Base-by-base conservation (phyloP, 2,888 invertebrate genomes). In the Nineta flava region DNA sequence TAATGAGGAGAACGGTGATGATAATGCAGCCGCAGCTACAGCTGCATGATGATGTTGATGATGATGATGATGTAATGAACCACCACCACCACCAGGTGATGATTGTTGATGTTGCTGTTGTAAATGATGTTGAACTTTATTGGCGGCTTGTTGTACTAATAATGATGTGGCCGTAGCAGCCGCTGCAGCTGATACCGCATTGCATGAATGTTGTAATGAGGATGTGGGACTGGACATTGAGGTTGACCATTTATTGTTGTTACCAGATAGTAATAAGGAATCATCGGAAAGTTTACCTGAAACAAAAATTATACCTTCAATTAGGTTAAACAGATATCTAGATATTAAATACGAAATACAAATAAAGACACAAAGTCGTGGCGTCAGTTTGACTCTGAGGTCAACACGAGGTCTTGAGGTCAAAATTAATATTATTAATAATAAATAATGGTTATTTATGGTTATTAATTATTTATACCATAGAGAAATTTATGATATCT, bases 1-100 rank as follows among this genome's bases (percentile, higher is more conserved):
- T 46, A 76, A 67, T 44, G 64, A 69, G 55, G 71, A 77, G 67
- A 72, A 80, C 60, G 74, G 77, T 42, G 72, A 75, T 54, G 70
- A 75, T 57, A 66, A 76, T 69, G 62, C 79, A 70, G 62, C 81
- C 66, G 67, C 81, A 62, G 57, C 81, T 69, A 69, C 81, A 69
- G 67, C 81, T 69, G 55, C 79, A 72, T 54, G 75, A 66, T 78
- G 79, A 26, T 26, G 26, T 71, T 63, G 74, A 50, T 60, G 60
- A 26, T 26, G 26, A 51, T 63, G 64, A 50, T 65, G 65, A 21
- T 60, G 58, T 50, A 62, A 63, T 46, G 63, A 65, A 57, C 62
- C 66, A 54, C 10, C 57, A 13, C 41, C 47, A 12, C 62, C 55
- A 17, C 53, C 50, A 17, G 51, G 55, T 15, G 53, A 49, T 21